Percentiles rank a stretch among this genome's conserved stretches.
Evolutionary conservation across 2,888 invertebrate species (phyloP).

Genomic region (Dinocampus coccinellae): DNA sequence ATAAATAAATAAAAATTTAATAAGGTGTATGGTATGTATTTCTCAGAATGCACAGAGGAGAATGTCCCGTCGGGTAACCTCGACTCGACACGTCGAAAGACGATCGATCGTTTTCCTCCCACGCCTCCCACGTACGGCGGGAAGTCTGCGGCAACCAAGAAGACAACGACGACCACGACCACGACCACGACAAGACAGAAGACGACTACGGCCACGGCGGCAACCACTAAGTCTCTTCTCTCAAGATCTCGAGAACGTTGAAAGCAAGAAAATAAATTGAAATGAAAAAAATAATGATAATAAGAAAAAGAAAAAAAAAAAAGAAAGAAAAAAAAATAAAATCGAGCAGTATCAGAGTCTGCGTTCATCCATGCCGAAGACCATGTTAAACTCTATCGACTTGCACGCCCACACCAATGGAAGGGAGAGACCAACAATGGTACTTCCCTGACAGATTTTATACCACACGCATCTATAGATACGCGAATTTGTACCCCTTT

Average conservation of each 20-base stretch:
- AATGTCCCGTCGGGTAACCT: slow-evolving; percentile 18
- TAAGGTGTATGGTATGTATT: slow-evolving; percentile 10
- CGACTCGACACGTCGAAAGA: slow-evolving; percentile 29
- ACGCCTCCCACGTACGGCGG: slow-evolving; percentile 49
- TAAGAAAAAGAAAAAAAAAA: too few species aligned
- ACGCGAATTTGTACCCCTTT: neutral
- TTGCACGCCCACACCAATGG: slow-evolving; percentile 53
- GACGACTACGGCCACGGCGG: slow-evolving; percentile 10
- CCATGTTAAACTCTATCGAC: slow-evolving; percentile 60
- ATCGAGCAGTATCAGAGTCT: slow-evolving; percentile 51
- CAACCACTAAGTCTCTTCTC: slow-evolving; percentile 24
- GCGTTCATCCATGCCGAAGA: slow-evolving; percentile 48
- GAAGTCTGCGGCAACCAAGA: slow-evolving; percentile 22
- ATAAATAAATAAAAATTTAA: slow-evolving; percentile 27
- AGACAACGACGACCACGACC: neutral
- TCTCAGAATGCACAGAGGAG: neutral
- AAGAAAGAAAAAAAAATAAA: slow-evolving; percentile 53
- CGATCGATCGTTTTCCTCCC: slow-evolving; percentile 51
- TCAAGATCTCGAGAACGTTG: slow-evolving; percentile 35
- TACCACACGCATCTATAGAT: neutral
- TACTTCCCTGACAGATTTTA: slow-evolving; percentile 20
- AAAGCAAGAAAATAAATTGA: slow-evolving; percentile 46
- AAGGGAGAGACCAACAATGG: slow-evolving; percentile 25
- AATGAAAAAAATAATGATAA: too few species aligned
- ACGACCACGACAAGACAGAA: slow-evolving; percentile 32